Base-by-base conservation (phyloP, 2,888 invertebrate species). In the Mesorhabditis belari region DNA sequence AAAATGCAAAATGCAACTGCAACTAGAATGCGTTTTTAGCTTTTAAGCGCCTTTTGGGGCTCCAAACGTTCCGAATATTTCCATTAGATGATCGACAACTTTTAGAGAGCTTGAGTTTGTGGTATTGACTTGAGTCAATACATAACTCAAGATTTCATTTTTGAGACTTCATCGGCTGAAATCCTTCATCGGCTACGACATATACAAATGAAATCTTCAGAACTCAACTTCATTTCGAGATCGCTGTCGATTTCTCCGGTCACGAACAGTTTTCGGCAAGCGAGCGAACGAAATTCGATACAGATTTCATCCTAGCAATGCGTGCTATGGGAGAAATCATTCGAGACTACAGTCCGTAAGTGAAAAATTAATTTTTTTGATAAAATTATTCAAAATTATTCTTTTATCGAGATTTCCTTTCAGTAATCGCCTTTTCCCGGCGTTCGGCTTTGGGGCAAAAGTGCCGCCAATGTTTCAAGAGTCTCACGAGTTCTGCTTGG, bases 401-500 rank as follows among this genome's bases (percentile, higher is more conserved):
- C n/a, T n/a, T n/a, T n/a, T n/a, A 35, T 17, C 44, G 12, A 35
- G 12, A 3, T 2, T 27, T 29, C 5, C 58, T 64, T 73, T 50
- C 59, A 76, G 76, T 49, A 67, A 76, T 55, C 75, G 73, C 24
- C 66, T 75, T 0, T 79, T 75, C 54, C 70, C 77, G 9, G 78
- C 77, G 0, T 78, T 78, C 44, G 78, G 78, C 28, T 71, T 78
- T 24, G 78, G 76, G 17, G 78, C 78, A 2, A 76, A 77, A 58
- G 71, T 79, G n/a, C 78, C 78, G 3, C 78, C 78, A 21, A 71
- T 74, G 5, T 79, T 69, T 57, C 70, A 77, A 24, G 78, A 78
- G 55, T 75, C 75, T 17, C 71, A 78, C 55, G 78, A 78, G 61
- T 78, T 78, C 58, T 77, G 76, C 60, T 55, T 78, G 65, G 67